Evolutionary conservation across 2,113 vertebrate genomes (phyloP).

Genomic region (Penelope pileata): DNA sequence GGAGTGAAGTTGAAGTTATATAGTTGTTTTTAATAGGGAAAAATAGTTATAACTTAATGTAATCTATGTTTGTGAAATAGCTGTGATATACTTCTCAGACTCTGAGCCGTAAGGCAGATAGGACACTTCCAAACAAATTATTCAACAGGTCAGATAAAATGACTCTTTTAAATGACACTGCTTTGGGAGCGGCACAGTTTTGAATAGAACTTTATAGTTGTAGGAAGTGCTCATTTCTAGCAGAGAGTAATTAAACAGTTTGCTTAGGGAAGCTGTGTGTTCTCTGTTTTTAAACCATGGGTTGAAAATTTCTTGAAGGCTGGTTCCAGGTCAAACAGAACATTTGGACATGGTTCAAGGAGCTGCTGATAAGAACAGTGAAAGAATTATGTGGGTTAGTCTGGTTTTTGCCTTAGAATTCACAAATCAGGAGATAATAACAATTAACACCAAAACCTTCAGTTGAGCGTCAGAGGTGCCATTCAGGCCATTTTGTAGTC

Average conservation of each 20-base stretch:
- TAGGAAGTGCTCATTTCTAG: neutral
- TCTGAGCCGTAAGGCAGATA: neutral
- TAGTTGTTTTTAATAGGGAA: constrained; percentile 41
- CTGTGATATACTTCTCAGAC: constrained; percentile 20
- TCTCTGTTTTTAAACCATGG: neutral
- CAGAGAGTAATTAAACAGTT: neutral
- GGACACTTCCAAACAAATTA: constrained; percentile 23
- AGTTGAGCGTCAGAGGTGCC: neutral
- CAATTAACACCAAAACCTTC: neutral
- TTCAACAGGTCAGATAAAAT: constrained; percentile 49
- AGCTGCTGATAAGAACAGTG: neutral
- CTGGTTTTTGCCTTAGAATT: neutral
- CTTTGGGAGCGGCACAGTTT: neutral
- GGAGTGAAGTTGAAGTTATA: constrained; percentile 32
- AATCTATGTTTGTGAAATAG: constrained; percentile 53
- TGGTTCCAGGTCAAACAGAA: neutral
- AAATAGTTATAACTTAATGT: constrained; percentile 55
- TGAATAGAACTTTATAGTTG: neutral
- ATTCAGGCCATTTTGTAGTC: neutral
- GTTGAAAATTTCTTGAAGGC: neutral
- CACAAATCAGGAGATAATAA: neutral
- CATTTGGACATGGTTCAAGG: neutral
- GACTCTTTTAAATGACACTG: constrained; percentile 23
- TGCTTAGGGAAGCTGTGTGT: neutral
- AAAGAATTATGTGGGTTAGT: neutral